A percentile compares a stretch with the other conserved stretches of the same genome.
These are phyloP conservation scores for Paramormyrops kingsleyae DNA, from an alignment of 2,113 vertebrate species.

Conservation along the genomic window DNA sequence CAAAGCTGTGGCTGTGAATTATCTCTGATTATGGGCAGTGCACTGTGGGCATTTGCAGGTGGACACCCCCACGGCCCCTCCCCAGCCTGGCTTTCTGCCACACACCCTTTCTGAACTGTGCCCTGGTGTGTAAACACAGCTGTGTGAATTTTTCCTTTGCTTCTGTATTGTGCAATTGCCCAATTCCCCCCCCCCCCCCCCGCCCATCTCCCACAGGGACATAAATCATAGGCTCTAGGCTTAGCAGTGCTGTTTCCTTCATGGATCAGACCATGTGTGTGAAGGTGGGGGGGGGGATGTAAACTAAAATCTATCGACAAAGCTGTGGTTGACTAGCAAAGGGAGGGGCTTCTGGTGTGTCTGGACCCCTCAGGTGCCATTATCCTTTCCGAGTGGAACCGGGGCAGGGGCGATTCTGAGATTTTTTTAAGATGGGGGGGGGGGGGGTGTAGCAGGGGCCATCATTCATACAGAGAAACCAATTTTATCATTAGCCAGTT, in stretches of 20 bases:
- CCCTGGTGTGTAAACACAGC: neutral
- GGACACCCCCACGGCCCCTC: neutral
- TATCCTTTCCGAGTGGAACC: neutral
- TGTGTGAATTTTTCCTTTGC: conserved; percentile 32
- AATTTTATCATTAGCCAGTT: neutral
- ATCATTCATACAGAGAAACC: neutral
- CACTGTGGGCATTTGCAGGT: neutral
- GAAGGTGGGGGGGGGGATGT: neutral
- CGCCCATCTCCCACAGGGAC: neutral
- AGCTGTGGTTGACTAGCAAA: neutral
- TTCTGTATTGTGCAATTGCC: conserved; percentile 34
- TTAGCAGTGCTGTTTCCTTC: neutral
- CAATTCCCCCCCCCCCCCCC: no score
- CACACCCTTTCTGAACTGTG: neutral
- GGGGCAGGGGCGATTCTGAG: no score
- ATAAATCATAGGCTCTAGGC: neutral
- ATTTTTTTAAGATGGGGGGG: no score
- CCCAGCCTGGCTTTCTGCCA: neutral
- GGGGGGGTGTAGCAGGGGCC: no score
- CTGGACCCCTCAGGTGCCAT: neutral
- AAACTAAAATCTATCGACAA: neutral
- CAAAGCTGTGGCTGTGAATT: neutral
- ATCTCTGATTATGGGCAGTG: neutral
- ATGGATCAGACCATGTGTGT: neutral
- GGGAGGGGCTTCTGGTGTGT: neutral